Percentiles rank a stretch among this genome's conserved stretches.
phyloP scores from a whole-genome alignment of 2,797 vertebrate species.

The Pyrocephalus nanus region DNA sequence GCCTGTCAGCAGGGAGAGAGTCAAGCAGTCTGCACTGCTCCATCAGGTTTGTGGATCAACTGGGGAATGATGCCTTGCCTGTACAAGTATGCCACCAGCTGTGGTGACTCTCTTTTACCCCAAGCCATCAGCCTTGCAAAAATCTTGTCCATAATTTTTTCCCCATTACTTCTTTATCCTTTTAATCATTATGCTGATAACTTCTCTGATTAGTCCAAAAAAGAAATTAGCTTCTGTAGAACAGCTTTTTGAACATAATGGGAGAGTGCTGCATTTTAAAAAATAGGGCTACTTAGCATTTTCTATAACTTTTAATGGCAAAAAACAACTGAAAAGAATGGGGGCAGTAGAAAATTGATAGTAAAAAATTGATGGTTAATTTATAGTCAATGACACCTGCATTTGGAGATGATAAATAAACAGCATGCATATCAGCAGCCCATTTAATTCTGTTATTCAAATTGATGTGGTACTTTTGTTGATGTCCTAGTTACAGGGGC shows the following conservation, averaged over 20 bases:
- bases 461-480: neutral
- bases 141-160: neutral
- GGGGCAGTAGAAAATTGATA: neutral
- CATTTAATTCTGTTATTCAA: neutral
- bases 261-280: neutral
- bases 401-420: neutral
- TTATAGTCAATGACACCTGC: neutral
- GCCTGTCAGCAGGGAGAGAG: neutral
- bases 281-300: neutral
- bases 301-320: neutral
- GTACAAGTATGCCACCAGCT: neutral
- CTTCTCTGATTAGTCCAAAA: neutral
- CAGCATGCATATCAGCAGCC: neutral
- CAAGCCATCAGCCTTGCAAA: neutral
- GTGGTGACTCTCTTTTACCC: neutral
- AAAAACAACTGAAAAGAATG: neutral
- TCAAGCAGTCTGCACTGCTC: too few species aligned
- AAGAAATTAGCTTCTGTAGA: neutral
- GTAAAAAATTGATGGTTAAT: neutral
- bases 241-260: neutral
- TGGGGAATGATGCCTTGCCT: neutral
- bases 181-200: neutral
- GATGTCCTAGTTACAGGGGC: too few species aligned
- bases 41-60: rapidly evolving
- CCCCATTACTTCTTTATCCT: neutral